A percentile compares a stretch with the other conserved stretches of the same genome.
phyloP scores from a whole-genome alignment of 1,140 invertebrate species.

The Bactericera cockerelli region DNA sequence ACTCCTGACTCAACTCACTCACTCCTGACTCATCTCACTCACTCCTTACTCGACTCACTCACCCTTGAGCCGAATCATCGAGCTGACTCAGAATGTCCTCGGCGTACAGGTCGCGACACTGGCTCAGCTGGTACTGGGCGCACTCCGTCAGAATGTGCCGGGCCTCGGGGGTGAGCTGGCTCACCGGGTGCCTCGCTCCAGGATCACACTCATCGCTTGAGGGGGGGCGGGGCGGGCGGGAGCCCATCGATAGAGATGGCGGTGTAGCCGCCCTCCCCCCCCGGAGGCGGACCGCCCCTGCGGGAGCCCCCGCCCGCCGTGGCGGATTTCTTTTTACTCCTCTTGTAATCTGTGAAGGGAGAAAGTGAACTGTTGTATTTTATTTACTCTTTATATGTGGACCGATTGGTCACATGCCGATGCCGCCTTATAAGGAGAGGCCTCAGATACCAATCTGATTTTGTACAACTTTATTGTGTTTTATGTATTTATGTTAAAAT shows the following conservation, averaged over 20 bases:
- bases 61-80: constrained; percentile 23
- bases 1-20: no score
- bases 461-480: no score
- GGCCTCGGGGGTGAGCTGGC: constrained; percentile 18
- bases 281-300: constrained; percentile 16
- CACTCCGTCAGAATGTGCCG: constrained; percentile 24
- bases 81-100: constrained; percentile 23
- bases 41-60: constrained; percentile 21
- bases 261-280: constrained; percentile 21
- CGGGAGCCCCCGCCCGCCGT: no score
- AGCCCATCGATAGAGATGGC: constrained; percentile 29
- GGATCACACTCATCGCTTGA: background rate
- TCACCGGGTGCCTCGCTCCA: constrained; percentile 17
- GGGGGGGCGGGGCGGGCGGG: constrained; percentile 26
- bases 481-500: no score
- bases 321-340: constrained; percentile 9
- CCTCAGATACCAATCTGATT: no score
- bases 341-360: background rate
- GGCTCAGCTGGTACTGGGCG: constrained; percentile 28
- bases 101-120: constrained; percentile 12
- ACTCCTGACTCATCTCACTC: no score
- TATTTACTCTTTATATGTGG: no score
- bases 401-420: no score
- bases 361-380: no score
- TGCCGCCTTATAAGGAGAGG: no score